Base-by-base conservation (phyloP, 1,140 invertebrate genomes). In the Vanessa tameamea region DNA sequence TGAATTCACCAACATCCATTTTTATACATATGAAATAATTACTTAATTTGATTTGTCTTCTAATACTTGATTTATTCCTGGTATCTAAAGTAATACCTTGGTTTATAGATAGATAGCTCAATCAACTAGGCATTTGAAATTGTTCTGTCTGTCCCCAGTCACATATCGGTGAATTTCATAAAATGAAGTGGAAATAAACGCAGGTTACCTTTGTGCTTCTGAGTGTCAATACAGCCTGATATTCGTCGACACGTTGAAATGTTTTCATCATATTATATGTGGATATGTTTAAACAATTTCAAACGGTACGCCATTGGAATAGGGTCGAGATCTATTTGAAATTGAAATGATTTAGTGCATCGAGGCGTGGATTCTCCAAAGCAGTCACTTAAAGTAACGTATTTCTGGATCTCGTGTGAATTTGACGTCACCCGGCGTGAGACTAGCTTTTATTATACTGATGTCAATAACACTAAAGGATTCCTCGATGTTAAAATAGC, bases 341-440 rank as follows among this genome's bases (percentile, higher is more conserved):
- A 65, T 50, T 23, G 47, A 57, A 64, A 26, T 57, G 53, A 57
- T 57, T 57, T 64, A 75, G 67, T 65, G 51, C 61, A 69, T 70
- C 51, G 61, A 43, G 20, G 67, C 43, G 50, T 64, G 61, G 26
- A 61, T 14, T 26, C 37, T 57, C 50, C 31, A 16, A 59, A 23
- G 50, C 73, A 69, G 59, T 64, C 59, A 50, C 59, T 71, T 70
- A 26, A 63, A 68, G 73, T 48, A 57, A 75, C 47, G 63, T 69
- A 69, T 74, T 69, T 69, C 51, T 47, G 63, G 47, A 64, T 67
- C 72, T 65, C 73, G 48, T 57, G 73, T 69, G 73, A 75, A 69
- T 75, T 69, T 75, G 65, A 65, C 50, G 67, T 69, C 59, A 70
- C 64, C 63, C 64, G 73, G 48, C 73, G 64, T 67, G 71, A 43